Percentiles rank a stretch among this genome's conserved stretches.
These are phyloP conservation scores for Pipa parva DNA, from an alignment of 2,113 vertebrate genomes.

Conservation along the genomic window DNA sequence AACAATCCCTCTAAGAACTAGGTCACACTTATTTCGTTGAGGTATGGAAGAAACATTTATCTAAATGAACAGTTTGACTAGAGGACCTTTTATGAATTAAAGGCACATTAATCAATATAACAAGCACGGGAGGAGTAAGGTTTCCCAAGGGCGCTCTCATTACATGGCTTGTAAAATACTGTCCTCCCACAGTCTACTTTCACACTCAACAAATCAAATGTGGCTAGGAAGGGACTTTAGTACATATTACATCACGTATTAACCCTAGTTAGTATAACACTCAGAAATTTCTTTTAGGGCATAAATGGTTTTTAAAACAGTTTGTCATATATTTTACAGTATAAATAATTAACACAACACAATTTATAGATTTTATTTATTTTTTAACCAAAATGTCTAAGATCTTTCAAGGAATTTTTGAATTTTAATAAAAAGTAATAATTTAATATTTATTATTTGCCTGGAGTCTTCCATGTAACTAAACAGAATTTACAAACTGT, in stretches of 20 bases:
- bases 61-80: conserved; percentile 73
- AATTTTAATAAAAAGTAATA: too few species aligned
- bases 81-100: conserved; percentile 75
- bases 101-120: conserved; percentile 83
- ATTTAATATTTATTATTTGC: too few species aligned
- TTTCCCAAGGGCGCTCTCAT: conserved; percentile 69
- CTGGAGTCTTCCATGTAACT: too few species aligned
- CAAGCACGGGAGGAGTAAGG: conserved; percentile 62
- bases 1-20: background rate
- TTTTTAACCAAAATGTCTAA: too few species aligned
- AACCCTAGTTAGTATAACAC: too few species aligned
- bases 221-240: conserved; percentile 66
- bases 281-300: too few species aligned
- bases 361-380: too few species aligned
- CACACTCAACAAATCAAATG: conserved; percentile 77
- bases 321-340: too few species aligned
- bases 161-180: conserved; percentile 73
- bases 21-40: conserved; percentile 49
- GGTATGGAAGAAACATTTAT: conserved; percentile 62
- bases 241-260: background rate
- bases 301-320: too few species aligned
- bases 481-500: too few species aligned
- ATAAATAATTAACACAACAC: too few species aligned
- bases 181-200: conserved; percentile 72
- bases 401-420: too few species aligned